These are phyloP conservation scores for Dynastes grantii DNA, from an alignment of 2,888 invertebrate species.

Conservation along the genomic window DNA sequence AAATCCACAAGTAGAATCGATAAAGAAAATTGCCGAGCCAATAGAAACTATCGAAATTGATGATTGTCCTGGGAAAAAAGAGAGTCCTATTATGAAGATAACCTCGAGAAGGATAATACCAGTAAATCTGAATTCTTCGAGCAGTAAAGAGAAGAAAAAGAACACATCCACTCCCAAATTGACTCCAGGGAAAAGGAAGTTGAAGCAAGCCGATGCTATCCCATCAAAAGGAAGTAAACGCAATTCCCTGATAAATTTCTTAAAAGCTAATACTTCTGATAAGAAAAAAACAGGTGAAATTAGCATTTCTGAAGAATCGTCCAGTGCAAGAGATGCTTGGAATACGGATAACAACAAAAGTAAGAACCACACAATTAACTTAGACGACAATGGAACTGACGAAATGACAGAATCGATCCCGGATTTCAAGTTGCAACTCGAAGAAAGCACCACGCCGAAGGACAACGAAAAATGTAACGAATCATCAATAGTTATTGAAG, in stretches of 20 bases:
- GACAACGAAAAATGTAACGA: not conserved
- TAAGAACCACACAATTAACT: not conserved
- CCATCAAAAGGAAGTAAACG: slow-evolving; percentile 30
- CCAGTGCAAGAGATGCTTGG: slow-evolving; percentile 61
- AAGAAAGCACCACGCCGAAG: slow-evolving; percentile 36
- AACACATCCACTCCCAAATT: not conserved
- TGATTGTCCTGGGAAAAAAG: slow-evolving; percentile 48
- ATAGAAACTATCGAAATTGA: slow-evolving; percentile 50
- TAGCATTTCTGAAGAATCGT: slow-evolving; percentile 54
- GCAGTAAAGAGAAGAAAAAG: slow-evolving; percentile 39
- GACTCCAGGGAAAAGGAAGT: slow-evolving; percentile 49
- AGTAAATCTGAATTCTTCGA: slow-evolving; percentile 16
- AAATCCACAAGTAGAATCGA: slow-evolving; percentile 14
- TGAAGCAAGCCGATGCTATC: slow-evolving; percentile 20
- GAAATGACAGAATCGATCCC: slow-evolving; percentile 39
- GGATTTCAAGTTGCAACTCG: slow-evolving; percentile 49
- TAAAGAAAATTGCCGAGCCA: slow-evolving; percentile 1
- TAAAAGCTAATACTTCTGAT: slow-evolving; percentile 38
- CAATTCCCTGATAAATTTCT: slow-evolving; percentile 39
- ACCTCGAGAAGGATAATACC: slow-evolving; percentile 45
- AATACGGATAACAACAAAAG: slow-evolving; percentile 46
- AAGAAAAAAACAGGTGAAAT: slow-evolving; percentile 25
- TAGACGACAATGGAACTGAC: slow-evolving; percentile 5
- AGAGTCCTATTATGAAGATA: slow-evolving; percentile 50
- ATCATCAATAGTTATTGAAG: slow-evolving; percentile 1